Conservation (phyloP, 2,888 invertebrate species). For the Callyntrura sp. region DNA sequence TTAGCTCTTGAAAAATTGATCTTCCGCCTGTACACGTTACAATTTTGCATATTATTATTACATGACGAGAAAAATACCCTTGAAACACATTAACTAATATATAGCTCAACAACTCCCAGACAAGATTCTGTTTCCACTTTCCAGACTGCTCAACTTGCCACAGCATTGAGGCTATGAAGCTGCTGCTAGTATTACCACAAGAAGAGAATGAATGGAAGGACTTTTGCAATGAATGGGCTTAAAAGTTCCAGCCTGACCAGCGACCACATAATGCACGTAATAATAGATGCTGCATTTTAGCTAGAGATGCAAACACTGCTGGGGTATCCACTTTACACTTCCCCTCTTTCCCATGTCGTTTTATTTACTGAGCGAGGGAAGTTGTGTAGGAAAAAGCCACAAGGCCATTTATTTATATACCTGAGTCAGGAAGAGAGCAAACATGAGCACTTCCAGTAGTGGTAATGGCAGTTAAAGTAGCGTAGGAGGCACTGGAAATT, state of each 20-base stretch:
- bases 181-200: neutral
- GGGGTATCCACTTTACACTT: slow-evolving; percentile 1
- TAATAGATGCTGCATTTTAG: neutral
- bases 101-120: slow-evolving; percentile 1
- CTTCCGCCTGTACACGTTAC: slow-evolving; percentile 41
- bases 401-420: slow-evolving; percentile 18
- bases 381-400: slow-evolving; percentile 10
- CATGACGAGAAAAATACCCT: slow-evolving; percentile 65
- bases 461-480: neutral
- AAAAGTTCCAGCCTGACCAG: slow-evolving; percentile 50
- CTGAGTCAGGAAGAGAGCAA: neutral
- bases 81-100: slow-evolving; percentile 69
- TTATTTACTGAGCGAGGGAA: neutral
- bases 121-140: slow-evolving; percentile 26
- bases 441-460: neutral
- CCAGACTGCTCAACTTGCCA: too few species aligned
- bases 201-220: slow-evolving; percentile 41
- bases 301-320: neutral
- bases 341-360: neutral
- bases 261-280: neutral
- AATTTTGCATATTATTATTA: slow-evolving; percentile 30
- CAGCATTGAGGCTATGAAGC: neutral
- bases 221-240: slow-evolving; percentile 49
- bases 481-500: slow-evolving; percentile 8
- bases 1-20: slow-evolving; percentile 71